Conservation (phyloP, 2,113 vertebrate genomes). For the Scatophagus argus region DNA sequence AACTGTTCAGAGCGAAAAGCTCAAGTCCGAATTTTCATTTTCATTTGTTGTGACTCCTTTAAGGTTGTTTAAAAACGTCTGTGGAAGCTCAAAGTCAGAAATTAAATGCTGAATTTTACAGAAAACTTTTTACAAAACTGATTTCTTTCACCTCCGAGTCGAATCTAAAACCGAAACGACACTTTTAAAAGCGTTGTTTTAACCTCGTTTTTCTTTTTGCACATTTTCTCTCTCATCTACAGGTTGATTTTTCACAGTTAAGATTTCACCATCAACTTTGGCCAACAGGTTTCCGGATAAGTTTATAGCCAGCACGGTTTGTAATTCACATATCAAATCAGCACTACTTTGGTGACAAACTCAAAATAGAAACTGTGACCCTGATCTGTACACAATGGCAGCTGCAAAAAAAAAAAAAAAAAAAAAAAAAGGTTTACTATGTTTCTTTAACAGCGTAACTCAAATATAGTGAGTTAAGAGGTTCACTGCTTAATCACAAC, state of each 20-base stretch:
- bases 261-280: constrained; percentile 19
- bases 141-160: neutral
- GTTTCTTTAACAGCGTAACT: constrained; percentile 70
- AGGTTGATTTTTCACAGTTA: constrained; percentile 42
- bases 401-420: constrained; percentile 52
- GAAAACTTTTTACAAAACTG: neutral
- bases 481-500: constrained; percentile 83
- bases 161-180: constrained; percentile 15
- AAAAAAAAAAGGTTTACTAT: constrained; percentile 46
- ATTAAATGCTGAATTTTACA: constrained; percentile 12
- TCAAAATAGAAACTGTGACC: neutral
- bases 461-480: constrained; percentile 79
- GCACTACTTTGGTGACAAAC: neutral
- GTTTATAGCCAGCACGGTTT: neutral
- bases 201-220: neutral
- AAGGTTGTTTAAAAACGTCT: neutral
- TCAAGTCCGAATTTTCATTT: neutral
- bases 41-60: neutral
- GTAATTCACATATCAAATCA: neutral
- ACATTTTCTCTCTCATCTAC: constrained; percentile 20
- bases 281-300: neutral
- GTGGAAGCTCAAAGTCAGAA: neutral
- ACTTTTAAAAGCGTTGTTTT: neutral
- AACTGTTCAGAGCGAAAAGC: neutral
- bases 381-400: constrained; percentile 20